A percentile compares a stretch with the other conserved stretches of the same genome.
Conservation (phyloP, 2,797 vertebrate genomes). For the Microctenopoma lineatum region DNA sequence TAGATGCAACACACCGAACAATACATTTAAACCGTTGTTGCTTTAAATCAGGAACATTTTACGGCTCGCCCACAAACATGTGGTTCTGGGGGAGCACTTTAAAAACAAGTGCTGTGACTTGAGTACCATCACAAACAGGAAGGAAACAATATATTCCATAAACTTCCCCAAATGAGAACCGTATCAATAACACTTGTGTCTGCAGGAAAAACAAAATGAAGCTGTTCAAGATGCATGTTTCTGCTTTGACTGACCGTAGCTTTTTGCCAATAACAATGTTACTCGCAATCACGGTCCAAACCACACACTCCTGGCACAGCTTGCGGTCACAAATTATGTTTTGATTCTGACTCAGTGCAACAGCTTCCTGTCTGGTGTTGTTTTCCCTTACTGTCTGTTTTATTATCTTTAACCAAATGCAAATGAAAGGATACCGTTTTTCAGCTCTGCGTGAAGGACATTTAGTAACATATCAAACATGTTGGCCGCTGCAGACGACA, state of each 20-base stretch:
- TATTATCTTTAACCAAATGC: conserved; percentile 44
- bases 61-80: conserved; percentile 68
- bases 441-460: conserved; percentile 30
- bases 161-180: conserved; percentile 71
- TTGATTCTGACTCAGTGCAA: conserved; percentile 77
- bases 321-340: conserved; percentile 78
- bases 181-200: conserved; percentile 79
- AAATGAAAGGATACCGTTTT: conserved; percentile 39
- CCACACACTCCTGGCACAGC: conserved; percentile 72
- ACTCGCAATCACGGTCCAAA: conserved; percentile 79
- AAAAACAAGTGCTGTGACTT: conserved; percentile 73
- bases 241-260: conserved; percentile 72
- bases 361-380: conserved; percentile 70
- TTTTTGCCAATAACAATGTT: conserved; percentile 79
- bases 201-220: conserved; percentile 68
- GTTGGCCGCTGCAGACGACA: conserved; percentile 26
- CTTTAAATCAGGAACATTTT: conserved; percentile 66
- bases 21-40: conserved; percentile 50
- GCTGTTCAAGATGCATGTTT: conserved; percentile 73
- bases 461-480: conserved; percentile 37
- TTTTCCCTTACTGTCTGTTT: conserved; percentile 57
- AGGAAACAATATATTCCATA: conserved; percentile 80
- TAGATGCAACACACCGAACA: background rate
- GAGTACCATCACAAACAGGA: conserved; percentile 78
- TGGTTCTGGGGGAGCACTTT: conserved; percentile 66